Conservation (phyloP, 2,888 invertebrate species). For the Liopterus haemorrhoidalis region DNA sequence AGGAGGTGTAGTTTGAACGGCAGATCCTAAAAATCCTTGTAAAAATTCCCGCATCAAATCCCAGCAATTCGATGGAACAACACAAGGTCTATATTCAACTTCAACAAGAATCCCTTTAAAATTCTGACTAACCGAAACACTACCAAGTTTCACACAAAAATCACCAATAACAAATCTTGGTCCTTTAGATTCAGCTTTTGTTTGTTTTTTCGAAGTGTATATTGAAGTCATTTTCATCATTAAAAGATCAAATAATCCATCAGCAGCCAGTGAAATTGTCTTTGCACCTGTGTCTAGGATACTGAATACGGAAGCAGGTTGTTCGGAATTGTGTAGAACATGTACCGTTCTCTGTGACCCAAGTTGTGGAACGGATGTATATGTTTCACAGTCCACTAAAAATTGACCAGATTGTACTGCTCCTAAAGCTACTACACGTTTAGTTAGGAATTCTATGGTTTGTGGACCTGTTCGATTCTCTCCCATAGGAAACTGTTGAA, state of each 20-base stretch:
- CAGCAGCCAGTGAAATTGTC: conserved; percentile 82
- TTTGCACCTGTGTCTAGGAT: conserved; percentile 82
- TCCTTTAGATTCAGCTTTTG: conserved; percentile 80
- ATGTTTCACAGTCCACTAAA: conserved; percentile 92
- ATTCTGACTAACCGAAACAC: conserved; percentile 85
- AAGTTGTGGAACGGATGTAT: conserved; percentile 69
- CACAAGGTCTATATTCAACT: conserved; percentile 88
- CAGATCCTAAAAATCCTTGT: conserved; percentile 79
- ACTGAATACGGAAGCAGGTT: conserved; percentile 90
- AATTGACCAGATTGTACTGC: conserved; percentile 86
- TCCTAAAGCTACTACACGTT: conserved; percentile 77
- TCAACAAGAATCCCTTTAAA: conserved; percentile 92
- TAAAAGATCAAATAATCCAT: conserved; percentile 82
- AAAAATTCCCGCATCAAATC: conserved; percentile 85
- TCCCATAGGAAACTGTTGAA: conserved; percentile 81
- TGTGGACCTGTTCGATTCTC: conserved; percentile 88
- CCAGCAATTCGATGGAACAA: conserved; percentile 84
- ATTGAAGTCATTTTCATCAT: conserved; percentile 85
- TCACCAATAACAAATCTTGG: conserved; percentile 83
- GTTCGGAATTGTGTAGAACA: conserved; percentile 92
- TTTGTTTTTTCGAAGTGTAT: conserved; percentile 84
- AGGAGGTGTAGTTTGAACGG: conserved; percentile 67
- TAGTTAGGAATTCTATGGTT: conserved; percentile 79
- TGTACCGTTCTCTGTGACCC: conserved; percentile 78
- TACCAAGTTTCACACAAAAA: conserved; percentile 89